A percentile compares a stretch with the other conserved stretches of the same genome.
phyloP scores from a whole-genome alignment of 2,888 invertebrate genomes.

The Noctua comes region DNA sequence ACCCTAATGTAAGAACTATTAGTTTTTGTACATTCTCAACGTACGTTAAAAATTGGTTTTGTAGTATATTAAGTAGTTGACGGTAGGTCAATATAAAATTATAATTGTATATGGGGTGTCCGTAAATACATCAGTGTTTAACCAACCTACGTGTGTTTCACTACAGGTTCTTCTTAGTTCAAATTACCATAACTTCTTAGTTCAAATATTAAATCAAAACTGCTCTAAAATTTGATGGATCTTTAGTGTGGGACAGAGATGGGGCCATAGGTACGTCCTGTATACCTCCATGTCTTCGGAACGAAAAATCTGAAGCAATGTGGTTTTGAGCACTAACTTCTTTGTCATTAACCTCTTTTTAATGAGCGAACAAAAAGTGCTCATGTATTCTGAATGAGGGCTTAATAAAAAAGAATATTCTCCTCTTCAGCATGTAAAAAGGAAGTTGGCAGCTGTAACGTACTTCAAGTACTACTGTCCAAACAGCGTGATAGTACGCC shows the following conservation, averaged over 20 bases:
- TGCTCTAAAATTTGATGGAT: too few relatives aligned
- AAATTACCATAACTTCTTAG: too few relatives aligned
- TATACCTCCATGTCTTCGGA: too few relatives aligned
- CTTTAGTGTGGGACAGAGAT: not conserved
- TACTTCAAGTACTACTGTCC: conserved; percentile 91
- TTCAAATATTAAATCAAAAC: too few relatives aligned
- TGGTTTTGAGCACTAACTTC: not conserved
- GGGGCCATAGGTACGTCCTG: not conserved
- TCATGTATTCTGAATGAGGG: not conserved
- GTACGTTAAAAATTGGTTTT: not conserved
- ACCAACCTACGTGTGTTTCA: too few relatives aligned
- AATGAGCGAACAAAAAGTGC: not conserved
- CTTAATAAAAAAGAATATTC: not conserved
- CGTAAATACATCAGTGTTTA: too few relatives aligned
- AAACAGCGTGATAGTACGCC: conserved; percentile 91
- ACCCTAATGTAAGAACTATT: conserved; percentile 88
- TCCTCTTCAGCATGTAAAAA: conserved; percentile 88
- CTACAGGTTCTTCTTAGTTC: not conserved
- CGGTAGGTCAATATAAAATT: too few relatives aligned
- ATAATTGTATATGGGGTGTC: too few relatives aligned
- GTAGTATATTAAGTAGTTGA: too few relatives aligned
- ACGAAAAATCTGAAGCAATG: too few relatives aligned
- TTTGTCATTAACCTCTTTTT: not conserved
- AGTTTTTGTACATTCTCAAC: not conserved
- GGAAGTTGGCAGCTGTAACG: conserved; percentile 90